These are phyloP conservation scores for Trinectes maculatus DNA, from an alignment of 2,113 vertebrate genomes.

Conservation along the genomic window DNA sequence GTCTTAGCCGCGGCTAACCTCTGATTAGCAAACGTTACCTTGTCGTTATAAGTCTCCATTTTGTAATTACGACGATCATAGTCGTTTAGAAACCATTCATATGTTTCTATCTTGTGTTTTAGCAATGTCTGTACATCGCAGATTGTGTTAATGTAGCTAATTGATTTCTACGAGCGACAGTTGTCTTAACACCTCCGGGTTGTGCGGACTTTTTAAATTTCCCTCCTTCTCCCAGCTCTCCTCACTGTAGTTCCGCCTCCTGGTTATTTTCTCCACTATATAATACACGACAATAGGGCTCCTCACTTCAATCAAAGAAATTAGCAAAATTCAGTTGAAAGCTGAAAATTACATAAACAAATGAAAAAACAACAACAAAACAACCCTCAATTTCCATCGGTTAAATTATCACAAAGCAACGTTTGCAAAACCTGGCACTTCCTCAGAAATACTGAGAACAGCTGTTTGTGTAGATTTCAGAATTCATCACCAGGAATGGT, in stretches of 20 bases:
- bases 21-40: conserved; percentile 54
- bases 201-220: conserved; percentile 77
- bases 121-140: accelerated
- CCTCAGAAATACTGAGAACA: too few species aligned
- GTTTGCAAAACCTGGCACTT: too few species aligned
- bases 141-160: background rate
- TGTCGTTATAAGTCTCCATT: conserved; percentile 67
- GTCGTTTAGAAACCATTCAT: background rate
- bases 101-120: background rate
- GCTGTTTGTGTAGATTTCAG: too few species aligned
- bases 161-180: background rate
- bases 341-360: too few species aligned
- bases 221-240: conserved; percentile 69
- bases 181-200: background rate
- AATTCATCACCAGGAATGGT: too few species aligned
- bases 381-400: too few species aligned
- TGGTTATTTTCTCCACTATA: too few species aligned
- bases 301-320: too few species aligned
- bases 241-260: conserved; percentile 64
- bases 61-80: background rate
- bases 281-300: too few species aligned
- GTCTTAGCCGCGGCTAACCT: conserved; percentile 28
- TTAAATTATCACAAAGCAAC: too few species aligned
- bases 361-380: background rate
- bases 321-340: too few species aligned